Base-by-base conservation (phyloP, 2,113 vertebrate species). In the Periophthalmus modestus region DNA sequence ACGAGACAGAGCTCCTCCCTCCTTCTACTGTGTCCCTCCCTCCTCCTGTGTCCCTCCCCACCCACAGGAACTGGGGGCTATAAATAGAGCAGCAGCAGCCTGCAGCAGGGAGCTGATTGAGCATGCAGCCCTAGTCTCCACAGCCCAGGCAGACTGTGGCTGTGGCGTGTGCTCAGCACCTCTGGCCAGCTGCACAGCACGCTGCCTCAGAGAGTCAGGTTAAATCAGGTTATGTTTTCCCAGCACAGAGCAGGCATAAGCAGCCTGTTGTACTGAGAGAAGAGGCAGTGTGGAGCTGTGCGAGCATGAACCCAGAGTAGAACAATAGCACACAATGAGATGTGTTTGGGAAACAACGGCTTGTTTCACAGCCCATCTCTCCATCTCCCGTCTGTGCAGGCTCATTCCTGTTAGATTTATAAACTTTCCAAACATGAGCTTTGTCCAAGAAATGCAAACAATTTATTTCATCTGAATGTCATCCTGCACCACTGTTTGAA, bases 51-150 rank as follows among this genome's bases (percentile, higher is more conserved):
- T 73, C 76, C 52, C 76, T 69, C 59, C 66, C 68, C 78, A 84
- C 89, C 87, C 92, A 84, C 83, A 85, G 90, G 90, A 91, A 84
- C 84, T 84, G 82, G 82, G 82, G 73, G 84, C 87, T 92, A 91
- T 89, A 93, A 92, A 93, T 92, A 93, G 92, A 87, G 87, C 72
- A 70, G 68, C 87, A 89, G 90, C 83, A 89, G 90, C 89, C 89
- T 90, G 90, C 88, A 91, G 89, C 86, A 82, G 66, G 85, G 87
- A 89, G 80, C 89, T 87, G 87, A 91, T 92, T 92, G 84, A 88
- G 91, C 92, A 92, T 93, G 92, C 92, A 92, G 89, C 78, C 90
- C 82, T 80, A 86, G 88, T 88, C 86, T 88, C 80, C 69, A 88
- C 89, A 84, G 62, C 59, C 58, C 69, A 68, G 81, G 75, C 74